Conservation (phyloP, 2,888 invertebrate species). For the Harpalus rufipes region DNA sequence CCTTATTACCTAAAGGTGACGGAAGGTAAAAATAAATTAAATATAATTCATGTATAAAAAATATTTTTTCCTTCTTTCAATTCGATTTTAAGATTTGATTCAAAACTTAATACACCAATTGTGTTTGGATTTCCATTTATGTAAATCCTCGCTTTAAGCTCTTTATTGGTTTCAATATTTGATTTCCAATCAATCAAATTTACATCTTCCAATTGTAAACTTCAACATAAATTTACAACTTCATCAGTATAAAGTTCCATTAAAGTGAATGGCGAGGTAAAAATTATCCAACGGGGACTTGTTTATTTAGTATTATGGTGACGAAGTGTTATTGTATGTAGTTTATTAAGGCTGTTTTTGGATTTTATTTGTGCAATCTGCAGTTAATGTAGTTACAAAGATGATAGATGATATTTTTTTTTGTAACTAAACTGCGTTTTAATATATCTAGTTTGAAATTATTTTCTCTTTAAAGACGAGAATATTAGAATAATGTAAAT, state of each 20-base stretch:
- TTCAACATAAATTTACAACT: neutral
- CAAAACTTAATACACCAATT: too few relatives aligned
- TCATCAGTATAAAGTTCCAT: neutral
- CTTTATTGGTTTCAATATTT: neutral
- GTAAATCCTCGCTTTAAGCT: too few relatives aligned
- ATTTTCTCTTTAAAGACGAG: neutral
- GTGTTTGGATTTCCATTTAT: too few relatives aligned
- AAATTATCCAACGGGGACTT: neutral
- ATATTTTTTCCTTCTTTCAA: too few relatives aligned
- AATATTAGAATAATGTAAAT: constrained; percentile 1
- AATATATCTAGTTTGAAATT: neutral
- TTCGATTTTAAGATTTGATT: too few relatives aligned
- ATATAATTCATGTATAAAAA: too few relatives aligned
- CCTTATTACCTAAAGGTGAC: too few relatives aligned
- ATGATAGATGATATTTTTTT: constrained; percentile 1
- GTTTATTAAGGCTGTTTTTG: neutral
- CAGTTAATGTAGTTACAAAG: neutral
- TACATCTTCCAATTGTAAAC: neutral
- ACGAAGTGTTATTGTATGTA: neutral
- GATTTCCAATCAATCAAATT: neutral
- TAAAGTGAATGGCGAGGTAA: neutral
- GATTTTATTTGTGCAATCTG: neutral
- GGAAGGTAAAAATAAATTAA: too few relatives aligned
- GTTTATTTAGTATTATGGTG: neutral
- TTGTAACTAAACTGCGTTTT: neutral